Percentiles rank a stretch among this genome's conserved stretches.
Conservation (phyloP, 2,113 vertebrate genomes). For the Sceloporus undulatus region DNA sequence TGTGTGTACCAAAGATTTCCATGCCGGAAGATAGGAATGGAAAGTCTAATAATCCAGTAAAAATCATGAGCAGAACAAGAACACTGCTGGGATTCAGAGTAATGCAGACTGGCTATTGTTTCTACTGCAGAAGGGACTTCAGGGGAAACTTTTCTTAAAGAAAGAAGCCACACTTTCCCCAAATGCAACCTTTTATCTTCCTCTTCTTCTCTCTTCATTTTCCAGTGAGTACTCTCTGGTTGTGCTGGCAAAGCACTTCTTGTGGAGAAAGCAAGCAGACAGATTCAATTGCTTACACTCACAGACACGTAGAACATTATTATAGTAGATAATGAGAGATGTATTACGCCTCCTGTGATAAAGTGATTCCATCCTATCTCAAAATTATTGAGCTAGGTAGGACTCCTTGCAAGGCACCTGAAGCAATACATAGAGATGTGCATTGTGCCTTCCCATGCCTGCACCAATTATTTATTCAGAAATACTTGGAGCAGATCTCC, state of each 20-base stretch:
- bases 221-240: background rate
- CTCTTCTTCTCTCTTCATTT: background rate
- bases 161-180: background rate
- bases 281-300: background rate
- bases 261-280: background rate
- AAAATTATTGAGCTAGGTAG: slow-evolving; percentile 15
- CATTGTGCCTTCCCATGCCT: too few relatives aligned
- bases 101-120: too few relatives aligned
- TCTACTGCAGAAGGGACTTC: too few relatives aligned
- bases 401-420: background rate
- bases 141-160: background rate
- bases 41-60: background rate
- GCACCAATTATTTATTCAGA: background rate
- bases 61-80: background rate
- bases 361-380: background rate
- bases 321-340: slow-evolving; percentile 20
- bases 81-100: too few relatives aligned
- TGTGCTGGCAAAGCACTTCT: background rate
- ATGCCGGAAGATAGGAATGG: background rate
- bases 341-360: background rate
- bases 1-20: background rate
- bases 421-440: too few relatives aligned
- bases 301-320: background rate
- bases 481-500: background rate
- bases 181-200: background rate